Evolutionary conservation across 2,888 invertebrate species (phyloP), one percentile per base, ranked within the genome.

Genomic region (Geotrupes spiniger): DNA sequence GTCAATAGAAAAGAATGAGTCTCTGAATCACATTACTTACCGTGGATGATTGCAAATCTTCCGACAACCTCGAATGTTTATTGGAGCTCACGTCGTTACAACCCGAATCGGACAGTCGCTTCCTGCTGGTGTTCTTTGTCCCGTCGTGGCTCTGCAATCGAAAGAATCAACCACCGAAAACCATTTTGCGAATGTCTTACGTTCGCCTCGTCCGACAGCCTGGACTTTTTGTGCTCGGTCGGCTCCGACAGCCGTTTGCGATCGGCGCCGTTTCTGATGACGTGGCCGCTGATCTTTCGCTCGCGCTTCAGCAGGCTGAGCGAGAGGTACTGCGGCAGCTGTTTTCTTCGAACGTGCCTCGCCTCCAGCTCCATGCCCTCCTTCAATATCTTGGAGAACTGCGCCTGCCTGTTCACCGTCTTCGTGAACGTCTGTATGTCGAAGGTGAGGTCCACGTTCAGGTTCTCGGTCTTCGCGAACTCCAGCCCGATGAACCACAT

Each of bases 401-500:
- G 79, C 0, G 89, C 91, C 70, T 89, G 87, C 58, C 82, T 80
- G 70, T 83, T 83, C 70, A 95, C 93, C 25, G 88, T 84, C 64
- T 93, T 89, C 0, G 91, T 92, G 74, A 98, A 98, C 41, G 83
- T 82, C 61, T 88, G 87, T 58, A 98, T 97, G 68, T 95, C 96
- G 58, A 85, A 84, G 0, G 97, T 97, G 49, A 98, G 81, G 75
- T 98, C 93, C 42, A 99, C 85, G 66, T 95, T 94, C 40, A 92
- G 77, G 69, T 89, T 89, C 69, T 88, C 87, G 9, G 87, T 84
- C 75, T 92, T 92, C 62, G 88, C 87, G 70, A 99, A 95, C 55
- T 89, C 87, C 42, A 99, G 78, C 0, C 99, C 99, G 63, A 99
- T 94, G 74, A 98, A 98, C 99, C 99, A 99, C 84, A 95, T 88